phyloP scores from a whole-genome alignment of 2,113 vertebrate species.

The Sterrhoptilus dennistouni region DNA sequence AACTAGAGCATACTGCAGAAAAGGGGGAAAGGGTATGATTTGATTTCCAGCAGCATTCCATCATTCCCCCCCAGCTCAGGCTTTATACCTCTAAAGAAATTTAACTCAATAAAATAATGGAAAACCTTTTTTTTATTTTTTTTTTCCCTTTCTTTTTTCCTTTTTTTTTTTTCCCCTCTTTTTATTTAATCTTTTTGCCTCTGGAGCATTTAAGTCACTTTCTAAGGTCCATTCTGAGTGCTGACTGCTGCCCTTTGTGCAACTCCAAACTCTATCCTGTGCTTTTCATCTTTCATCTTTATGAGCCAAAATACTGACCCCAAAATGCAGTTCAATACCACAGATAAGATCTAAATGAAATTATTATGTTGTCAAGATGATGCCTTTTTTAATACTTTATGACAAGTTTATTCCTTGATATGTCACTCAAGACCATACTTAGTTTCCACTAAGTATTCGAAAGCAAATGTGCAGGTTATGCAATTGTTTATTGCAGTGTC shows the following conservation, averaged over 20 bases:
- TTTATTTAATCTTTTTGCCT: neutral
- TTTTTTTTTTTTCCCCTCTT: neutral
- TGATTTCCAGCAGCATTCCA: constrained; percentile 4
- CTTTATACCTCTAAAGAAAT: constrained; percentile 6
- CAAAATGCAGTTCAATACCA: neutral
- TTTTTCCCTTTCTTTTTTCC: neutral
- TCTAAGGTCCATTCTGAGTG: constrained; percentile 20
- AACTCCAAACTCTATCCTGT: neutral
- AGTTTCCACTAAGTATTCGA: neutral
- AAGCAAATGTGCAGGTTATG: neutral
- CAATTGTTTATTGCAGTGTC: neutral
- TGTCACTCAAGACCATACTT: neutral
- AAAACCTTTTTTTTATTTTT: neutral
- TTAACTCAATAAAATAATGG: neutral
- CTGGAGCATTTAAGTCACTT: constrained; percentile 1
- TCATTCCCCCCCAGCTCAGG: neutral
- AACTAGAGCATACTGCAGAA: neutral
- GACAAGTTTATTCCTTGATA: neutral
- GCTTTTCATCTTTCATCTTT: neutral
- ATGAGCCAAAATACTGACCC: neutral
- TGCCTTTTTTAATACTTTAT: neutral
- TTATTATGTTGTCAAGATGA: neutral
- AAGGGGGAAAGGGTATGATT: neutral
- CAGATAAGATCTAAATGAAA: constrained; percentile 28
- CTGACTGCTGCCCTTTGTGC: constrained; percentile 26